Evolutionary conservation across 1,140 invertebrate genomes (phyloP).

Genomic region (Ruditapes philippinarum): DNA sequence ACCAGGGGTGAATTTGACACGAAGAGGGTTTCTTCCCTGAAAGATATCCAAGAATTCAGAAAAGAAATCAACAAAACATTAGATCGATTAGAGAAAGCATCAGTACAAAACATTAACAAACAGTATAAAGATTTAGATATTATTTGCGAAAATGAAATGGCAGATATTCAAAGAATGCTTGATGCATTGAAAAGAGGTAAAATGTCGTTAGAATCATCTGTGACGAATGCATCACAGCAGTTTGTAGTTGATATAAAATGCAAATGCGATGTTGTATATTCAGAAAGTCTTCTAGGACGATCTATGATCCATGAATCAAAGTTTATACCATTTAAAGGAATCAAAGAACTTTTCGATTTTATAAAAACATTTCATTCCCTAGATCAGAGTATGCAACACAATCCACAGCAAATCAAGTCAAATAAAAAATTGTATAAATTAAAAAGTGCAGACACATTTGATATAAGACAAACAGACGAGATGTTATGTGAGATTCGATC

Average conservation of each 20-base stretch:
- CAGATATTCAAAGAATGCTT: neutral
- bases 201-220: too few relatives aligned
- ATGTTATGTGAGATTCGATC: neutral
- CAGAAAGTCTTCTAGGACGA: neutral
- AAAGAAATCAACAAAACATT: neutral
- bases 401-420: too few relatives aligned
- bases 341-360: neutral
- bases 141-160: neutral
- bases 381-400: too few relatives aligned
- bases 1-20: neutral
- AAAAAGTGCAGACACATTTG: neutral
- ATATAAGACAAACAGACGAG: neutral
- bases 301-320: neutral
- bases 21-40: neutral
- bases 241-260: neutral
- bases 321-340: neutral
- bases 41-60: neutral
- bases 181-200: neutral
- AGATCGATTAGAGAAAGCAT: neutral
- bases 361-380: neutral
- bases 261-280: neutral
- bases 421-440: neutral
- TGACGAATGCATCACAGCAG: neutral
- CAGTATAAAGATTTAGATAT: neutral
- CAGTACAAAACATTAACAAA: neutral